Base-by-base conservation (phyloP, 1,140 invertebrate species). In the Helicoverpa armigera region DNA sequence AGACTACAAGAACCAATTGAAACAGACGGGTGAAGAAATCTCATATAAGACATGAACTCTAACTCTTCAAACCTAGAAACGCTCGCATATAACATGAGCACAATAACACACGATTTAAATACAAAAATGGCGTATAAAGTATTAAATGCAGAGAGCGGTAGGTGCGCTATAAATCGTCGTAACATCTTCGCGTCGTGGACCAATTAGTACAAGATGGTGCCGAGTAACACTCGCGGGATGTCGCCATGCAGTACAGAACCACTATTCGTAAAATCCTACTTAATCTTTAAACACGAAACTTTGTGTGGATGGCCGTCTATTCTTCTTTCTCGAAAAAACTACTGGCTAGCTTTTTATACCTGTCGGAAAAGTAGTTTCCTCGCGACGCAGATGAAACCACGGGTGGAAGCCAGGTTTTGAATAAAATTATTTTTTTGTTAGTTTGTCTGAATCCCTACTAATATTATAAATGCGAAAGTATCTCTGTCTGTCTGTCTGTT, bases 161-260 rank as follows among this genome's bases (percentile, higher is more conserved):
- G 89, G 87, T 90, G 85, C 76, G 87, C 88, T 65, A 93, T 94
- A 94, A 94, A 93, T 94, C 88, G 88, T 90, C 86, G 74, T 87
- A 88, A 86, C 89, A 91, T 94, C 92, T 92, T 91, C 91, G 90
- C 89, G 83, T 88, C 89, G 87, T 83, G 87, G 87, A 92, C 93
- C 91, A 94, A 94, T 94, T 94, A 94, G 92, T 87, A 87, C 93
- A 94, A 94, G 93, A 93, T 94, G 92, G 86, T 89, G 87, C 92
- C 88, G 69, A 77, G 85, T 86, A 83, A 83, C 85, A 81, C 80
- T 86, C 82, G 77, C 74, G 72, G 87, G 88, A 86, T 35, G 50
- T 31, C 12, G 4, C 80, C 82, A 90, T 89, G 84, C 73, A 74
- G 70, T 23, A 86, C n/a, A 3, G 75, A 79, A 81, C 63, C 63